Percentiles rank a stretch among this genome's conserved stretches.
Evolutionary conservation across 2,113 vertebrate species (phyloP).

Genomic region (Seriola dumerili): DNA sequence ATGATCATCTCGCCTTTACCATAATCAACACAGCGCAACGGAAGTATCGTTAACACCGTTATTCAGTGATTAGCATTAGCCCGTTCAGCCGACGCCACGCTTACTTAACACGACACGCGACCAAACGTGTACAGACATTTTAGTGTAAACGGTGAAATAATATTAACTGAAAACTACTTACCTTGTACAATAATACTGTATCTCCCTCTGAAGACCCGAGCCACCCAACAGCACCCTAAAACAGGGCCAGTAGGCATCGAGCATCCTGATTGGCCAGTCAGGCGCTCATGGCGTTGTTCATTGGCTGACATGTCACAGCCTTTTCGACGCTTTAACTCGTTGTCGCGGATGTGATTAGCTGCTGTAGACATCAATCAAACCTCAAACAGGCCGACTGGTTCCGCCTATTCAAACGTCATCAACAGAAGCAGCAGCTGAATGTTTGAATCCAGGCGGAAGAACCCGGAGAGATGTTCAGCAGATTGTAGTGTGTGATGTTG

Average conservation of each 20-base stretch:
- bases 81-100: not conserved
- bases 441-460: no score
- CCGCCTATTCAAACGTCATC: not conserved
- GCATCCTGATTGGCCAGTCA: conserved; percentile 69
- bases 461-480: not conserved
- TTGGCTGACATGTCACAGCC: conserved; percentile 69
- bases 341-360: conserved; percentile 45
- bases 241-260: conserved; percentile 7
- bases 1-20: not conserved
- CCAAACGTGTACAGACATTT: not conserved
- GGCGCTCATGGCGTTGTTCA: conserved; percentile 18
- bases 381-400: not conserved
- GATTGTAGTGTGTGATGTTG: not conserved
- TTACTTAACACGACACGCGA: not conserved
- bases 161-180: conserved; percentile 52
- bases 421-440: not conserved
- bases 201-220: conserved; percentile 15
- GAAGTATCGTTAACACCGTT: conserved; percentile 43
- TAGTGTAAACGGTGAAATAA: not conserved
- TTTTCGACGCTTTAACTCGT: not conserved
- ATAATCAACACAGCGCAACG: conserved; percentile 27
- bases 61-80: conserved; percentile 37
- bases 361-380: conserved; percentile 15
- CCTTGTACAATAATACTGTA: conserved; percentile 50
- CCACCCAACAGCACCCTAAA: conserved; percentile 42